Percentiles rank a stretch among this genome's conserved stretches.
Evolutionary conservation across 2,797 vertebrate species (phyloP).

Genomic region (Rhynchotus rufescens): DNA sequence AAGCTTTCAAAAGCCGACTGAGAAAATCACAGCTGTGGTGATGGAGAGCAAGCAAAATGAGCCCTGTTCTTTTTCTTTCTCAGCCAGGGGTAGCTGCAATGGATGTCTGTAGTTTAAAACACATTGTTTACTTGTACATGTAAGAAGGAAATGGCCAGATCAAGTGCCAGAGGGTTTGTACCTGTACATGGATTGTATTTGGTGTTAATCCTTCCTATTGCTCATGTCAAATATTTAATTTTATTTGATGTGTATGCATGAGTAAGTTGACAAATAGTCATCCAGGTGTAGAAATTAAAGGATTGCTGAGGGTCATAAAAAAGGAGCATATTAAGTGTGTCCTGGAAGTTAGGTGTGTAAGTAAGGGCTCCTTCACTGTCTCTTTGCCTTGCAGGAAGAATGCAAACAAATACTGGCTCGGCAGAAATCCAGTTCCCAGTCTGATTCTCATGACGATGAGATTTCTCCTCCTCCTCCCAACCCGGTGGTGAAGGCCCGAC

Average conservation of each 20-base stretch:
- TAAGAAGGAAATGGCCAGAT: background rate
- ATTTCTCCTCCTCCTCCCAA: constrained; percentile 93
- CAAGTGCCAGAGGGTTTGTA: background rate
- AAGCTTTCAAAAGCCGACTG: background rate
- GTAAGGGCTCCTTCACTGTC: background rate
- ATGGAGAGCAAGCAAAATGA: background rate
- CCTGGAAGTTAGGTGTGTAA: background rate
- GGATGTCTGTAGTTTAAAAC: background rate
- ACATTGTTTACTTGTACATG: background rate
- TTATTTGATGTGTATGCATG: background rate
- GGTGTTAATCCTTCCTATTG: background rate
- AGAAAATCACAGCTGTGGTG: background rate
- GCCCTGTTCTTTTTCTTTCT: background rate
- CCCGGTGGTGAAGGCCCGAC: constrained; percentile 92
- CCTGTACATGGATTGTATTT: background rate
- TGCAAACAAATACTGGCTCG: constrained; percentile 93
- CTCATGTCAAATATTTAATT: background rate
- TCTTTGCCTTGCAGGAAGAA: constrained; percentile 87
- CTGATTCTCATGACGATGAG: constrained; percentile 94
- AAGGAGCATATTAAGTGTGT: background rate
- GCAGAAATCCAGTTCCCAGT: constrained; percentile 95
- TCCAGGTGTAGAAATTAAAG: background rate
- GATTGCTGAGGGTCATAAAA: background rate
- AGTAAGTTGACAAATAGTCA: background rate
- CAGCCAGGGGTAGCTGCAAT: background rate